Conservation (phyloP, 2,797 vertebrate genomes). For the Megaceryle alcyon region DNA sequence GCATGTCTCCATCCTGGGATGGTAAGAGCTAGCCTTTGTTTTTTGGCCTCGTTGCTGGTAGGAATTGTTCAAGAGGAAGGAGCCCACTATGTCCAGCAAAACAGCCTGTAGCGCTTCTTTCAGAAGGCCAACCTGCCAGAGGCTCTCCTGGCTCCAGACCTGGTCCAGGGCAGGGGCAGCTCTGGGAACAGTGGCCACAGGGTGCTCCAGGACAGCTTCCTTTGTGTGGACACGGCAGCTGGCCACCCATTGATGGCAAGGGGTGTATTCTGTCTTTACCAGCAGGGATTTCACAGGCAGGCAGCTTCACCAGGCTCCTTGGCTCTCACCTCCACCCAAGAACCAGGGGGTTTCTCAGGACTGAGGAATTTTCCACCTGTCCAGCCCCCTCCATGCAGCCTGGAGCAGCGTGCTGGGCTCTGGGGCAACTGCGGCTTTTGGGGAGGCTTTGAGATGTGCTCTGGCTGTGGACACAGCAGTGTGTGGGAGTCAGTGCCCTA, state of each 20-base stretch:
- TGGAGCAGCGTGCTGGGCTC: not conserved
- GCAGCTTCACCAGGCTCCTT: not conserved
- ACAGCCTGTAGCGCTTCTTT: accelerated
- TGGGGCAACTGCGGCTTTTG: accelerated
- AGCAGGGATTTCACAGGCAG: not conserved
- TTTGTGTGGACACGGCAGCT: not conserved
- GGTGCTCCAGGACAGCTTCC: not conserved
- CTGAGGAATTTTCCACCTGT: not conserved
- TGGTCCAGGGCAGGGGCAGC: not conserved
- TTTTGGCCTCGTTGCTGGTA: not conserved
- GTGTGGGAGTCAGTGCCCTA: accelerated
- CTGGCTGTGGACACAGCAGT: not conserved
- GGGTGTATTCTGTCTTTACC: not conserved
- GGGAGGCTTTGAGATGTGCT: not conserved
- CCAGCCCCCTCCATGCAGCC: accelerated
- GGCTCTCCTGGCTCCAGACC: not conserved
- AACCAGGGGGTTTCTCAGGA: not conserved
- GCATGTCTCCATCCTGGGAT: accelerated
- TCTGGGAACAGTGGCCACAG: not conserved
- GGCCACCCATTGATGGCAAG: accelerated
- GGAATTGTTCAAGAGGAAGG: not conserved
- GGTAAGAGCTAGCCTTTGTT: accelerated
- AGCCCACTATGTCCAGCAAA: not conserved
- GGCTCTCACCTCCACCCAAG: not conserved
- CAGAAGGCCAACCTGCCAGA: not conserved